A percentile compares a stretch with the other conserved stretches of the same genome.
These are phyloP conservation scores for Salvelinus fontinalis DNA, from an alignment of 2,113 vertebrate genomes.

Conservation along the genomic window DNA sequence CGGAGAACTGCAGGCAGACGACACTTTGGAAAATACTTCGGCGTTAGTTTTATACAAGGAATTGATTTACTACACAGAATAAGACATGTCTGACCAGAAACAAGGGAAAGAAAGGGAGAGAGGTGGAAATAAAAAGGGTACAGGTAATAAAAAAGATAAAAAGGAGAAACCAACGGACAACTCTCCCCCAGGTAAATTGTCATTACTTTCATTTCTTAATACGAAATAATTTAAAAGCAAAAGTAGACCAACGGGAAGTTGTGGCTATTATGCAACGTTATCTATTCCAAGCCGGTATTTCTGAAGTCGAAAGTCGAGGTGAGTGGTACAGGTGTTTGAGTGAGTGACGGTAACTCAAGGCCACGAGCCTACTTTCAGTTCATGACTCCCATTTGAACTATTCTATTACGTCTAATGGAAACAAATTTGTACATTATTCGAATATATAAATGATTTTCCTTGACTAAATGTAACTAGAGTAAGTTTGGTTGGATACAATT, in stretches of 20 bases:
- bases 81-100: slow-evolving; percentile 35
- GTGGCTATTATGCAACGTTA: too few species aligned
- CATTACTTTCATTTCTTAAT: background rate
- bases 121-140: slow-evolving; percentile 20
- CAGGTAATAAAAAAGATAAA: slow-evolving; percentile 17
- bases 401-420: too few species aligned
- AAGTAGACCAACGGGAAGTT: too few species aligned
- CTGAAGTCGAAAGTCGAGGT: too few species aligned
- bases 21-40: background rate
- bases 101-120: slow-evolving; percentile 17
- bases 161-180: slow-evolving; percentile 7
- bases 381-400: too few species aligned
- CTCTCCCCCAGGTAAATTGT: slow-evolving; percentile 24
- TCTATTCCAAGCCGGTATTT: too few species aligned
- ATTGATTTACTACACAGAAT: background rate
- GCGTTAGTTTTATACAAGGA: background rate
- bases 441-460: too few species aligned
- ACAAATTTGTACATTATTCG: too few species aligned
- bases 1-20: background rate
- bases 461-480: too few species aligned
- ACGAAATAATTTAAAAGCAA: background rate
- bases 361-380: too few species aligned
- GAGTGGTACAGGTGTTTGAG: too few species aligned
- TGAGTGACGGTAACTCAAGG: too few species aligned
- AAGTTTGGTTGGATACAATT: background rate